A percentile compares a stretch with the other conserved stretches of the same genome.
phyloP scores from a whole-genome alignment of 2,888 invertebrate species.

The Adineta ricciae region DNA sequence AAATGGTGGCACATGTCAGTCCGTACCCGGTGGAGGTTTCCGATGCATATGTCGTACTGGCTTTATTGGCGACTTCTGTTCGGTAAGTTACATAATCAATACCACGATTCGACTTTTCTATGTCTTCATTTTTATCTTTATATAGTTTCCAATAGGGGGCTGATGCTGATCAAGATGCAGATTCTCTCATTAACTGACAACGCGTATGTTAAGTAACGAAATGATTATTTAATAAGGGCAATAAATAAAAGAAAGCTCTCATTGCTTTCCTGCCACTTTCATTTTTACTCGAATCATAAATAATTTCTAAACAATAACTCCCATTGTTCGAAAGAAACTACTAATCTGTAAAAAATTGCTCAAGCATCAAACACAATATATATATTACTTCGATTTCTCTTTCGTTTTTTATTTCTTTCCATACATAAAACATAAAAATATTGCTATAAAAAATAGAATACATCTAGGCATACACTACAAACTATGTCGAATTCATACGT shows the following conservation, averaged over 20 bases:
- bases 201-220: not conserved
- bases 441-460: not conserved
- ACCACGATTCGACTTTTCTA: not conserved
- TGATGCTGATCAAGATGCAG: not conserved
- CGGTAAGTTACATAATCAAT: not conserved
- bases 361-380: too few relatives aligned
- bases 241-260: too few relatives aligned
- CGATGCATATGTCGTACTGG: not conserved
- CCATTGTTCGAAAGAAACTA: too few relatives aligned
- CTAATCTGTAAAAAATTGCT: too few relatives aligned
- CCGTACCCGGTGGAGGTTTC: not conserved
- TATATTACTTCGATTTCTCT: too few relatives aligned
- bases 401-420: too few relatives aligned
- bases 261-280: too few relatives aligned
- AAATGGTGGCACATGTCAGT: not conserved
- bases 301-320: not conserved
- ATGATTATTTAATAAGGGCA: not conserved
- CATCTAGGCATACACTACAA: not conserved
- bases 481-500: not conserved
- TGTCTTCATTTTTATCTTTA: not conserved
- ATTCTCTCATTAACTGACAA: not conserved
- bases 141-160: not conserved
- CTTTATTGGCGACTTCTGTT: not conserved
- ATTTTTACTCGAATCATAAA: too few relatives aligned
- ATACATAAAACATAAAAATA: too few relatives aligned